Evolutionary conservation across 2,797 vertebrate species (phyloP).

Genomic region (Merluccius polli): DNA sequence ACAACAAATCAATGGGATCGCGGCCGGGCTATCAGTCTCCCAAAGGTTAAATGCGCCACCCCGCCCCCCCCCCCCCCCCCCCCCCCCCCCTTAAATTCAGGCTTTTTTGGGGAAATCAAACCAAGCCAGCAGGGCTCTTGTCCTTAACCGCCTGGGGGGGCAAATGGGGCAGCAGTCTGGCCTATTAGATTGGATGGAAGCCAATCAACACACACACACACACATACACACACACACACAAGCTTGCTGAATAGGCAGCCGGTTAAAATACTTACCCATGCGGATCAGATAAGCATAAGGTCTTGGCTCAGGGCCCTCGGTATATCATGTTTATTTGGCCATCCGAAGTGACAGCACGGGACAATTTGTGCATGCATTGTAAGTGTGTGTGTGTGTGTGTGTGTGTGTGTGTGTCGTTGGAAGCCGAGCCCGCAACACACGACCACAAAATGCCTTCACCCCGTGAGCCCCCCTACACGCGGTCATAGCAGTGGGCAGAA

Average conservation of each 20-base stretch:
- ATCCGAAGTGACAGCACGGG: constrained; percentile 40
- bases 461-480: constrained; percentile 19
- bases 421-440: constrained; percentile 20
- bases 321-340: constrained; percentile 52
- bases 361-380: constrained; percentile 24
- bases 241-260: constrained; percentile 37
- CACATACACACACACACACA: constrained; percentile 1
- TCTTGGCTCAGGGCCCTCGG: constrained; percentile 38
- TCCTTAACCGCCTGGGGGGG: constrained; percentile 46
- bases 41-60: constrained; percentile 65
- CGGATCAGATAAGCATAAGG: constrained; percentile 38
- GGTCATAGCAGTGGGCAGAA: constrained; percentile 23
- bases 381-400: constrained; percentile 5
- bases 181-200: constrained; percentile 56
- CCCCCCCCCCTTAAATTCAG: constrained; percentile 36
- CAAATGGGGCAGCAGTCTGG: constrained; percentile 43
- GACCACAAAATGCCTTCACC: not conserved
- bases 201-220: constrained; percentile 22
- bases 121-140: constrained; percentile 45
- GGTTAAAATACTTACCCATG: constrained; percentile 28
- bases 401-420: not conserved
- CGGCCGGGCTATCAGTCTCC: constrained; percentile 58
- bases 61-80: constrained; percentile 19
- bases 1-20: constrained; percentile 53
- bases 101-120: constrained; percentile 59